Evolutionary conservation across 2,113 vertebrate genomes (phyloP), one percentile per base, ranked within the genome.

Genomic region (Chinchilla lanigera): DNA sequence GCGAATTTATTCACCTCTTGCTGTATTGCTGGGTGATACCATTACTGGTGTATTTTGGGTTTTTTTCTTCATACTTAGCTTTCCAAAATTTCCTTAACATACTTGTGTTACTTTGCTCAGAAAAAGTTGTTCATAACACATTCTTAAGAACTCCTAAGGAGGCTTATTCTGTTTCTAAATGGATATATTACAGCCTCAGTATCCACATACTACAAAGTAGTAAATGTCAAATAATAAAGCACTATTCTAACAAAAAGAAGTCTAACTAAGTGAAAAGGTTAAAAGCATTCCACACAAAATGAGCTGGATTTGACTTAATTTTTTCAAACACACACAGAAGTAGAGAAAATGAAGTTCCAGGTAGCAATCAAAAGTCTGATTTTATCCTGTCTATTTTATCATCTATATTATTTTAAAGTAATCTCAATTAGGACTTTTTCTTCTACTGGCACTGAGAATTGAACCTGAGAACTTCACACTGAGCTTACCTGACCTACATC

Each of bases 401-500:
- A 89, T 5, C 10, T 75, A 1, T 60, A 83, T 83, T 82, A 92
- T 85, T 85, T 93, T 95, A 94, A 98, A 93, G 69, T 22, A 97
- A 96, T 83, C 19, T 41, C 14, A 83, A 89, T 38, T 4, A 63
- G 35, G 22, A 50, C 33, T 90, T 88, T 47, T 44, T 35, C 26
- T 35, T 80, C 19, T 35, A 35, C 41, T 47, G 73, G 77, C 28
- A 52, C 5, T 80, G 47, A 9, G 20, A 30, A 50, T 7, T 50
- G 75, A 77, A 77, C 24, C 5, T 47, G 26, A 12, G 44, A 33
- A 52, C 47, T 52, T 22, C n/a, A 7, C 77, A 80, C 30, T 80
- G 30, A 10, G 14, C 14, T 47, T 47, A 77, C 11, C 67, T 77
- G 24, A 77, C 6, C 41, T 54, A 35, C 33, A 81, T 33, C 77